phyloP scores from a whole-genome alignment of 2,797 vertebrate genomes.

The Melopsittacus undulatus region DNA sequence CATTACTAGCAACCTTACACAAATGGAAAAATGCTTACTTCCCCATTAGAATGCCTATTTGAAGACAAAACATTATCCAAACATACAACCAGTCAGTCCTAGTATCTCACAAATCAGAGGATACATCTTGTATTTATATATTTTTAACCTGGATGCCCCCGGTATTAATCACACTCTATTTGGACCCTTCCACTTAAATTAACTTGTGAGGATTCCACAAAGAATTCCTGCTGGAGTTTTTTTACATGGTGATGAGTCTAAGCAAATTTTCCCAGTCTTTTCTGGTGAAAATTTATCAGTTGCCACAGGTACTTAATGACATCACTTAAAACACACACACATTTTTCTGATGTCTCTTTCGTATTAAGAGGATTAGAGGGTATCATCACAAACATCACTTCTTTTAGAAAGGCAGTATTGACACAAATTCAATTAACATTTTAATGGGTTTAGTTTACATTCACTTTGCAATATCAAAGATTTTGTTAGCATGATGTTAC shows the following conservation, averaged over 20 bases:
- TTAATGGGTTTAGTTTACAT: neutral
- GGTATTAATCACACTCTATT: neutral
- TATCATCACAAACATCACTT: neutral
- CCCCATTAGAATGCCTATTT: neutral
- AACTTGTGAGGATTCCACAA: neutral
- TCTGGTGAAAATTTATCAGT: neutral
- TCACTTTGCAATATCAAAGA: neutral
- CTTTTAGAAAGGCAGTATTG: neutral
- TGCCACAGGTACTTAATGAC: neutral
- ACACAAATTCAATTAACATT: neutral
- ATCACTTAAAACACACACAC: neutral
- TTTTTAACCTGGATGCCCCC: neutral
- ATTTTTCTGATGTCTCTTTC: neutral
- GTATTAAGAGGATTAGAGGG: neutral
- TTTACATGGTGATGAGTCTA: neutral
- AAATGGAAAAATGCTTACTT: slow-evolving; percentile 49
- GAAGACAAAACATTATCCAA: slow-evolving; percentile 26
- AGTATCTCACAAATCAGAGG: neutral
- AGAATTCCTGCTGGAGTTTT: neutral
- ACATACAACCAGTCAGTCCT: neutral
- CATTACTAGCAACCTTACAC: neutral
- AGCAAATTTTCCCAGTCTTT: neutral
- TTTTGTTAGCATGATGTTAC: neutral
- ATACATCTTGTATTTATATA: neutral
- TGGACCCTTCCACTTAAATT: neutral